phyloP scores from a whole-genome alignment of 2,888 invertebrate species.

The Leptarthrus brevirostris region DNA sequence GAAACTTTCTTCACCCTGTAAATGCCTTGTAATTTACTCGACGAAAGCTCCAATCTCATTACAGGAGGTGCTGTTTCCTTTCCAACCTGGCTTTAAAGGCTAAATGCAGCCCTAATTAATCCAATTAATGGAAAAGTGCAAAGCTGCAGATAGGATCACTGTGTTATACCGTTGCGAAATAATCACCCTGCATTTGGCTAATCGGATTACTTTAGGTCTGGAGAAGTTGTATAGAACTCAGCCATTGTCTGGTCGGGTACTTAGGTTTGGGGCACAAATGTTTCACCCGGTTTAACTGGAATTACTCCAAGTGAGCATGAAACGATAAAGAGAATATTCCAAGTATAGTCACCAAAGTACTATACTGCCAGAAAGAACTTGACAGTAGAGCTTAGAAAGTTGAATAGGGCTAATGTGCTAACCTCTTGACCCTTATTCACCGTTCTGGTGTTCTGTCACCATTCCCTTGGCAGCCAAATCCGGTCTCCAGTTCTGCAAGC shows the following conservation, averaged over 20 bases:
- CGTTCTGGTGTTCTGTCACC: background rate
- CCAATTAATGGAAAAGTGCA: conserved; percentile 45
- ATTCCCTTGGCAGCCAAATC: background rate
- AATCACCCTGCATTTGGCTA: conserved; percentile 35
- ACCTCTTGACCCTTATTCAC: background rate
- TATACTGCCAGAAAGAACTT: background rate
- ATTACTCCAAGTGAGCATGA: background rate
- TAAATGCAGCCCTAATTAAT: conserved; percentile 40
- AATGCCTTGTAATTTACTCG: background rate
- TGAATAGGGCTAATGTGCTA: background rate
- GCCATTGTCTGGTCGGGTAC: background rate
- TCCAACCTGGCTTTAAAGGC: conserved; percentile 1
- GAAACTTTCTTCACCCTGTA: background rate
- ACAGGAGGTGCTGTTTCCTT: background rate
- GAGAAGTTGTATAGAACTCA: conserved; percentile 37
- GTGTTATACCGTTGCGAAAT: conserved; percentile 19
- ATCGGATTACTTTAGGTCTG: conserved; percentile 19
- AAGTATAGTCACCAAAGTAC: conserved; percentile 1
- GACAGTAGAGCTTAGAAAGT: conserved; percentile 2
- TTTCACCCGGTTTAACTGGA: background rate
- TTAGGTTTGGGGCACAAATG: background rate
- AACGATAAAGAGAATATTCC: conserved; percentile 15
- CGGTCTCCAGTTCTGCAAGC: background rate
- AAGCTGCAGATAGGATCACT: conserved; percentile 26
- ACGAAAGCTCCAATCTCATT: conserved; percentile 11